Base-by-base conservation (phyloP, 2,113 vertebrate species). In the Barbus barbus region DNA sequence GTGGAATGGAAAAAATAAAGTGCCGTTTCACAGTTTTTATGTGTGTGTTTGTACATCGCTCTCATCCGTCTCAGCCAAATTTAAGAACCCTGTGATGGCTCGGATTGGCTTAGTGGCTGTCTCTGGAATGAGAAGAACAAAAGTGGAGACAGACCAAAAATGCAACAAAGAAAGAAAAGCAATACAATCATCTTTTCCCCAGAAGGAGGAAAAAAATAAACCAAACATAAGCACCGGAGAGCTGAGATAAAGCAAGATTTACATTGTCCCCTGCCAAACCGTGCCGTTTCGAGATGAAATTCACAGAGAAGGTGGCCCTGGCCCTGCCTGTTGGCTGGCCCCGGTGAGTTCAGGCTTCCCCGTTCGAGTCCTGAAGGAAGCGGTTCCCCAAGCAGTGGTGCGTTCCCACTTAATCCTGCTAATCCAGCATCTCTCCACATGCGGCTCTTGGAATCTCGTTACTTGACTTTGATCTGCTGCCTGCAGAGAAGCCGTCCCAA, bases 321-420 rank as follows among this genome's bases (percentile, higher is more conserved):
- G 56, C 33, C 56, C 56, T 18, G 26, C n/a, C 56, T 44, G 26
- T 46, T 6, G 24, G 28, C 81, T 75, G 14, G 26, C 56, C 18
- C 60, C 3, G 9, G 41, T 73, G 74, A 71, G 48, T 79, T 79
- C 53, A 78, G 83, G 24, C 36, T 46, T 38, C 65, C 83, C 51
- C n/a, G 41, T 58, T 58, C 11, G n/a, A 26, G 58, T 72, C 65
- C 75, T 48, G 24, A 20, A 84, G 51, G 75, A 79, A 56, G 33
- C 75, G 1, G 18, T 72, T 78, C 24, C 80, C 74, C 80, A 82
- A 83, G 81, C 81, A 78, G 36, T 83, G 56, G 73, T 73, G 74
- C 80, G 51, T 82, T 72, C 73, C 36, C 75, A 73, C 22, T 26
- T 79, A 86, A 86, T 86, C 85, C 85, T 18, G 63, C 65, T 86